phyloP scores from a whole-genome alignment of 2,888 invertebrate species.

The Agonopterix alstromeriana region DNA sequence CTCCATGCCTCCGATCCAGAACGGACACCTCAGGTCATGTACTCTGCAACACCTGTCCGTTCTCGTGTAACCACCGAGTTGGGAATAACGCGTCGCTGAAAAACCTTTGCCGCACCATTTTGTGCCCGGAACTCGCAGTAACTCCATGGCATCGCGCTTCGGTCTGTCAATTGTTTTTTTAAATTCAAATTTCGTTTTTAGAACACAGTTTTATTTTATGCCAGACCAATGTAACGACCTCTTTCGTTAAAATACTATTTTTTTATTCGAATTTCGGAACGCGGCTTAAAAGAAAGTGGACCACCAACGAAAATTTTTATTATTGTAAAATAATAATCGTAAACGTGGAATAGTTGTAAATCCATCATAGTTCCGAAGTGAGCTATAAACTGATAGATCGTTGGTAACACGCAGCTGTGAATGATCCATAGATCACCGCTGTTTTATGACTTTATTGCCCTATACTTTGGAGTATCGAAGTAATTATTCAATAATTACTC shows the following conservation, averaged over 20 bases:
- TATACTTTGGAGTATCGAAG: too few relatives aligned
- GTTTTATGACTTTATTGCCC: conserved; percentile 30
- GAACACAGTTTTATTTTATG: background rate
- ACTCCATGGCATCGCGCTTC: conserved; percentile 73
- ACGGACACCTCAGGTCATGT: conserved; percentile 91
- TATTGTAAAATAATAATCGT: conserved; percentile 34
- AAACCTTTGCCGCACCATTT: conserved; percentile 96
- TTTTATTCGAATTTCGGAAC: conserved; percentile 13
- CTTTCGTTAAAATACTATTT: conserved; percentile 16
- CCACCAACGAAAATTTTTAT: conserved; percentile 39
- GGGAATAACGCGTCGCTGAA: conserved; percentile 86
- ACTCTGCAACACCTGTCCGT: conserved; percentile 93
- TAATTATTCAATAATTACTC: too few relatives aligned
- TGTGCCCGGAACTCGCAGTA: conserved; percentile 91
- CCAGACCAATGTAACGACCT: conserved; percentile 25
- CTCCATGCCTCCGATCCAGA: conserved; percentile 89
- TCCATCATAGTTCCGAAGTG: conserved; percentile 35
- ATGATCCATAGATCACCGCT: conserved; percentile 38
- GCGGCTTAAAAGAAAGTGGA: conserved; percentile 27
- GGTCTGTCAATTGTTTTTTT: conserved; percentile 41
- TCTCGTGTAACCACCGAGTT: conserved; percentile 88
- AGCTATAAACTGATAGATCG: conserved; percentile 35
- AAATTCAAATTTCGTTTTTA: conserved; percentile 6
- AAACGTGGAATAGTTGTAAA: conserved; percentile 39
- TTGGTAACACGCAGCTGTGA: conserved; percentile 18